Conservation (phyloP, 2,888 invertebrate genomes). For the Nemoura dubitans region DNA sequence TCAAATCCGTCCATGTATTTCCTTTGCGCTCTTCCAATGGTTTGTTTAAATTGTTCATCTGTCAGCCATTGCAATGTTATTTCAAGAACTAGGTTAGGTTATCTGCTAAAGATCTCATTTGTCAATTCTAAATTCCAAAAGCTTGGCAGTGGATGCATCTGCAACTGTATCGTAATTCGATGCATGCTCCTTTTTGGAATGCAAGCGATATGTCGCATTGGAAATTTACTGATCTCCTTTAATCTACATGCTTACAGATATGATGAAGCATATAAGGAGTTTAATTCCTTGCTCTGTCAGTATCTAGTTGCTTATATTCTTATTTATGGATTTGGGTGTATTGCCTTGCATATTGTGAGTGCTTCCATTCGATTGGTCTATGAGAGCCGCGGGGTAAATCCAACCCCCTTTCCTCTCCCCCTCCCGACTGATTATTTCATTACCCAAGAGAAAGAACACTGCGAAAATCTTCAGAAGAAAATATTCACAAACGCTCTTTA, state of each 20-base stretch:
- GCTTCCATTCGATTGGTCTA: not conserved
- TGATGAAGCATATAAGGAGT: not conserved
- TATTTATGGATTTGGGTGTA: not conserved
- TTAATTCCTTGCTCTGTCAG: not conserved
- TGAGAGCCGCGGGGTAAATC: not conserved
- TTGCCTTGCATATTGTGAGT: not conserved
- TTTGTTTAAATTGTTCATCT: not conserved
- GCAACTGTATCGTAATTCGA: not conserved
- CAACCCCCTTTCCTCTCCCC: no score
- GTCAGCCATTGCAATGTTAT: not conserved
- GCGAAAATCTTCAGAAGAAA: not conserved
- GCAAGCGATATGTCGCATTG: not conserved
- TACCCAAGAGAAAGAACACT: not conserved
- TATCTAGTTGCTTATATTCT: not conserved
- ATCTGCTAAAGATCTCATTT: not conserved
- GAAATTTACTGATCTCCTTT: not conserved
- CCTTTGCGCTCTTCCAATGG: not conserved
- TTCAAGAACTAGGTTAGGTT: not conserved
- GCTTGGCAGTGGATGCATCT: conserved; percentile 1
- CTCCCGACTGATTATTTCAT: conserved; percentile 16
- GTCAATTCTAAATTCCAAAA: not conserved
- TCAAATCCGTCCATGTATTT: not conserved
- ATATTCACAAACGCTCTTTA: not conserved
- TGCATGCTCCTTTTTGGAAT: not conserved
- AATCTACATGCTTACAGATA: not conserved